Evolutionary conservation across 2,888 invertebrate genomes (phyloP).

Genomic region (Latrodectus hesperus): DNA sequence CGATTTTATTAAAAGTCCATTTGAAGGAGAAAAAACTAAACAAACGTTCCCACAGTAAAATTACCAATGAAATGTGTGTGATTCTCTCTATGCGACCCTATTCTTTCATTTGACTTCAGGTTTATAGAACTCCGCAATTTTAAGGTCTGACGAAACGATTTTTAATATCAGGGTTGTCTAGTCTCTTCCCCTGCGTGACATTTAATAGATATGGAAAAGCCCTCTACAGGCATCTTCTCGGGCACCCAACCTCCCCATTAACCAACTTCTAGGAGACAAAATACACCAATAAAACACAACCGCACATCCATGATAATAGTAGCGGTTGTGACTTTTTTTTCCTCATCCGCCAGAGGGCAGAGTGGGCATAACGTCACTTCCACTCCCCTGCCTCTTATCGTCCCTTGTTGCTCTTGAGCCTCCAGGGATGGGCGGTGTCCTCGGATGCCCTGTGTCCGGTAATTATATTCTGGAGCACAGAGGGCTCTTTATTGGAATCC

Average conservation of each 20-base stretch:
- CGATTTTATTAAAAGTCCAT: no score
- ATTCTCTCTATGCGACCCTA: no score
- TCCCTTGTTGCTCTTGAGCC: conserved; percentile 27
- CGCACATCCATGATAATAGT: conserved; percentile 32
- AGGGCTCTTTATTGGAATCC: conserved; percentile 52
- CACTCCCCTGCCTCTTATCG: conserved; percentile 29
- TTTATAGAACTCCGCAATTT: no score
- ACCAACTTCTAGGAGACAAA: conserved; percentile 10
- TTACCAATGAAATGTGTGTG: no score
- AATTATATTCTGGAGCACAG: conserved; percentile 49
- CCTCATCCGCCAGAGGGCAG: background rate
- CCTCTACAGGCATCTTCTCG: background rate
- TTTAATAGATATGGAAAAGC: background rate
- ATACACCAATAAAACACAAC: conserved; percentile 49
- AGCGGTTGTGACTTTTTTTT: conserved; percentile 2
- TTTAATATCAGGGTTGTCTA: no score
- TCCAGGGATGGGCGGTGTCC: conserved; percentile 50
- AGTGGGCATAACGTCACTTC: conserved; percentile 31
- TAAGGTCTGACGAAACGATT: no score
- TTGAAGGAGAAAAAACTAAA: no score
- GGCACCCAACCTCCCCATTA: conserved; percentile 8
- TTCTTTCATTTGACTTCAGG: no score
- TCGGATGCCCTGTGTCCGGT: conserved; percentile 23
- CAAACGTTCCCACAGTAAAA: no score
- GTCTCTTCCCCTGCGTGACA: background rate